Base-by-base conservation (phyloP, 2,888 invertebrate species). In the Mesoligia furuncula region DNA sequence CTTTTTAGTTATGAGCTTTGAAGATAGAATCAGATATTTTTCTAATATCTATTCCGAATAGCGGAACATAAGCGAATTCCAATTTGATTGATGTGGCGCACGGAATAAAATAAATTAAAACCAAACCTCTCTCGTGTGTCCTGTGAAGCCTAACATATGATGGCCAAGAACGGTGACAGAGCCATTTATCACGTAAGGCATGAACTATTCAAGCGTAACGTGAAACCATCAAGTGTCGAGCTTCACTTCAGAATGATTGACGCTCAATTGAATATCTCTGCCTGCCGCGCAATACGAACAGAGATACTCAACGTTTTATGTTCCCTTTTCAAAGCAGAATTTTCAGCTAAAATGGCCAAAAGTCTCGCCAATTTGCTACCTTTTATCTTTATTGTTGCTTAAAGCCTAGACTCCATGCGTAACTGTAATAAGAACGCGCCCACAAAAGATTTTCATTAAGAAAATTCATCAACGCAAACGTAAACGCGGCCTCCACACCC, bases 381-480 rank as follows among this genome's bases (percentile, higher is more conserved):
- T 81, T 81, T 80, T 72, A 81, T 81, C 45, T 85, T 75, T 61
- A 81, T 59, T 13, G n/a, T 54, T 54, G 8, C 31, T n/a, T 15
- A 2, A 73, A 79, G 20, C 70, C 59, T 84, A 80, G 84, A 66
- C 45, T 79, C n/a, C n/a, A 62, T 61, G 45, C 73, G 65, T 86
- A 83, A 83, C 74, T 69, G 67, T 72, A 83, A 83, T 71, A 71
- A 74, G 72, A 65, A 72, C 65, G 70, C 75, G 31, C 51, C 76
- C 75, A 74, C 82, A 80, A 84, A 87, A 84, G 83, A 87, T 87
- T 90, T 90, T 89, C 87, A 90, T 91, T 88, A 90, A 88, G 84
- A 86, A 85, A 87, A 87, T 85, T 87, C 87, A 87, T 88, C 87
- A 87, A 88, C 87, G 77, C 81, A 85, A 85, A 83, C 85, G 81